Base-by-base conservation (phyloP, 2,888 invertebrate species). In the Lomographa bimaculata region DNA sequence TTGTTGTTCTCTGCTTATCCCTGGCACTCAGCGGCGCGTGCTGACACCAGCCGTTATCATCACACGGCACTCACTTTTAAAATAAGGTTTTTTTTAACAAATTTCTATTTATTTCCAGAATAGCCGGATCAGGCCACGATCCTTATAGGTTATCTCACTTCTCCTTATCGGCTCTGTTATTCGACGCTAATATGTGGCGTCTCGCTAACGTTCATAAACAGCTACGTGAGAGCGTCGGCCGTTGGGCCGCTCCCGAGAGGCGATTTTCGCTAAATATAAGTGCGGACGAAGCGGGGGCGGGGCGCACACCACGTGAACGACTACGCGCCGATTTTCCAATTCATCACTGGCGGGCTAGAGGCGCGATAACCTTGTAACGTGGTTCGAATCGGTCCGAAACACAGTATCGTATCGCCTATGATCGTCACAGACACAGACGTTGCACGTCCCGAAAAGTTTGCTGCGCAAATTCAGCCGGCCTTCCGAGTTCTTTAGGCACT, bases 281-380 rank as follows among this genome's bases (percentile, higher is more conserved):
- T 69, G 79, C 79, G 74, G 75, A 71, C 65, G 77, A 74, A 65
- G 78, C 79, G 80, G 80, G 84, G 82, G 82, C 81, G 84, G 84
- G 83, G 84, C 82, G 74, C 71, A 62, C 66, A 87, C 87, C 86
- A 86, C 86, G 86, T 87, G 86, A 87, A 84, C 78, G 78, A 81
- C 86, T 87, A 87, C 85, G 86, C 87, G 89, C 87, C 84, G 86
- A 87, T 87, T 89, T 87, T 87, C 82, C 86, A 87, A 87, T 87
- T 87, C 87, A 89, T 87, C 86, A 83, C 85, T 77, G 71, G 81
- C 77, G 77, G 77, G 72, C 80, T 76, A 82, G 78, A 85, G 75
- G 73, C 82, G 82, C 82, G 82, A 80, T 87, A 86, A 87, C 89
- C 89, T 87, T 87, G 89, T 85, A 86, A 83, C 85, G 84, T 86